Evolutionary conservation across 2,797 vertebrate species (phyloP).

Genomic region (Yasuhikotakia modesta): DNA sequence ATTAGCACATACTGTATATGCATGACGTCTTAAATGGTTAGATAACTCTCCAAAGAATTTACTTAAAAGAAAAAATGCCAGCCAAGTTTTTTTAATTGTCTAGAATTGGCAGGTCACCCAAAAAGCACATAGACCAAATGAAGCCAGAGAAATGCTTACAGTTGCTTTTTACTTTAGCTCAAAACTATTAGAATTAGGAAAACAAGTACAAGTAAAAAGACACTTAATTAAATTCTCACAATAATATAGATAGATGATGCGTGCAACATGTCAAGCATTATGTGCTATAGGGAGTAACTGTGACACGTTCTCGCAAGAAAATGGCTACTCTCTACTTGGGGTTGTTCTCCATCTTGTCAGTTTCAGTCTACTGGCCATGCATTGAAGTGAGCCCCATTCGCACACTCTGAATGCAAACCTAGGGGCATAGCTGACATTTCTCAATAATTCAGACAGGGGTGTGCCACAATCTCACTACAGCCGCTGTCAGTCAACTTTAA

Average conservation of each 20-base stretch:
- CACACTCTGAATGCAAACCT: conserved; percentile 55
- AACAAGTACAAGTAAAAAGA: not conserved
- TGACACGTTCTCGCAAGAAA: conserved; percentile 7
- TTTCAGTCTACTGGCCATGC: conserved; percentile 48
- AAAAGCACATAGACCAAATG: not conserved
- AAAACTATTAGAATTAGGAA: not conserved
- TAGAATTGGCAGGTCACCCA: not conserved
- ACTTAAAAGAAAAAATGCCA: not conserved
- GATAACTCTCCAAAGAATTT: not conserved
- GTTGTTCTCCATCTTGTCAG: conserved; percentile 50
- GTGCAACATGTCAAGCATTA: conserved; percentile 1
- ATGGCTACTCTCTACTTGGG: conserved; percentile 33
- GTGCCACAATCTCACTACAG: conserved; percentile 68
- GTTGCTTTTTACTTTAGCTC: not conserved
- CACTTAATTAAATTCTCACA: not conserved
- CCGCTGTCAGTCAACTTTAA: conserved; percentile 56
- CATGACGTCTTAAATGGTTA: not conserved
- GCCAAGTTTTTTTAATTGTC: conserved; percentile 5
- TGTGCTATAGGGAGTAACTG: not conserved
- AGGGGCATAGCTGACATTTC: conserved; percentile 65
- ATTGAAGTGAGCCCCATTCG: conserved; percentile 43
- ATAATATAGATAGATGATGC: not conserved
- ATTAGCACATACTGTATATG: conserved; percentile 53
- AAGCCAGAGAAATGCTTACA: conserved; percentile 13
- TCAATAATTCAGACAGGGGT: conserved; percentile 69